Conservation (phyloP, 1,140 invertebrate species). For the Matsumurasca onukii region DNA sequence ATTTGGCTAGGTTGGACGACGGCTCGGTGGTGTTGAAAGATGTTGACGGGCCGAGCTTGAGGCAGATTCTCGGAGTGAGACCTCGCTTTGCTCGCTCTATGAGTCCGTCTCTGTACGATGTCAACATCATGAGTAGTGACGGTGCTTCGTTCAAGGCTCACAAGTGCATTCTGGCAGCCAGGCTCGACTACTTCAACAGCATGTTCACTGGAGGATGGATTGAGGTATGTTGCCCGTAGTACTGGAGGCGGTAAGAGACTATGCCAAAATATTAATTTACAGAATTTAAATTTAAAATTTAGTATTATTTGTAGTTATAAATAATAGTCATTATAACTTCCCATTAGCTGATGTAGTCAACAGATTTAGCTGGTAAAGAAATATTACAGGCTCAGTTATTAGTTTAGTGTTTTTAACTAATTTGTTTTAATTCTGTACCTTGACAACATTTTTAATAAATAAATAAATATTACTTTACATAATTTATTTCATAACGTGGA, state of each 20-base stretch:
- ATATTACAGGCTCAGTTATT: too few species aligned
- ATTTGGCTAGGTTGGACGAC: conserved; percentile 34
- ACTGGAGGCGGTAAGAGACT: too few species aligned
- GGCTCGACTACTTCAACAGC: conserved; percentile 73
- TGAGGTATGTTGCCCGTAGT: conserved; percentile 49
- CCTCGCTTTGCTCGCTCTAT: conserved; percentile 44
- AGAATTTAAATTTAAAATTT: too few species aligned
- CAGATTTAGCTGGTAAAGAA: too few species aligned
- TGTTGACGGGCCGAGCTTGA: not conserved
- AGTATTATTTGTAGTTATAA: too few species aligned
- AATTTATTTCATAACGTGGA: too few species aligned
- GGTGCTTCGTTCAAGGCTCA: conserved; percentile 62
- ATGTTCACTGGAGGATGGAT: conserved; percentile 73
- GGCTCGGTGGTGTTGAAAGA: conserved; percentile 27
- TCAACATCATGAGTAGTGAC: conserved; percentile 58
- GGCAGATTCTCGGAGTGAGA: not conserved
- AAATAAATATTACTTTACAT: too few species aligned
- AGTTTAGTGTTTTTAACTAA: too few species aligned
- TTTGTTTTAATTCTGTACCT: too few species aligned
- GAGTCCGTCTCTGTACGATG: conserved; percentile 60
- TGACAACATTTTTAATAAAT: not conserved
- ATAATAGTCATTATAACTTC: too few species aligned
- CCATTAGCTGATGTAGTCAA: too few species aligned
- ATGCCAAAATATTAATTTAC: too few species aligned
- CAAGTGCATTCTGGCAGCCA: conserved; percentile 68